Evolutionary conservation across 2,113 vertebrate species (phyloP), one percentile per base, ranked within the genome.

Genomic region (Scartelaos histophorus): DNA sequence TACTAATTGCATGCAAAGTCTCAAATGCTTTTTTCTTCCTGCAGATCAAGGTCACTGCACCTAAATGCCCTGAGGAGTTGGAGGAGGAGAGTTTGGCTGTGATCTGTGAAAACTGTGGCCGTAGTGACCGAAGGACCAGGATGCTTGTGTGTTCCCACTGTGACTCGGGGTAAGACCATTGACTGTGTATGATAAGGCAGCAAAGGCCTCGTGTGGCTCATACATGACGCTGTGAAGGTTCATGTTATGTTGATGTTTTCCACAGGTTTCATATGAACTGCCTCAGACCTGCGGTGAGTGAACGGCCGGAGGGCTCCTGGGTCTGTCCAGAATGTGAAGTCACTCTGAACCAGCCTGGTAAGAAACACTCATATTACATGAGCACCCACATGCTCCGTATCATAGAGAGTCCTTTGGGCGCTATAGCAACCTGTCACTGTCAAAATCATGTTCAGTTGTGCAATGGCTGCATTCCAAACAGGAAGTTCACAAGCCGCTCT

Each of bases 61-160:
- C 9, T 17, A 82, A 11, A 46, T 67, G 25, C 3, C 35, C 62
- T 1, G 75, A 70, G 0, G 71, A 45, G 56, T 22, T 58, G 7
- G 86, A 82, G 7, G 78, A 76, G 38, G 47, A 16, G n/a, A 4
- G 38, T 35, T 29, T 21, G 1, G 24, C 38, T 1, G 67, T 84
- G n/a, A 54, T 83, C 67, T 92, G 89, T 70, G 88, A 90, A 25
- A 75, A 79, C 56, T 91, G 89, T 87, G 89, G 85, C 51, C 83
- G 85, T 19, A 83, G 82, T 11, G 81, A 88, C 73, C 71, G 60
- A 10, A 67, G 72, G 29, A 78, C 76, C 62, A 73, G 12, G 21
- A 75, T 90, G 58, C 54, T 89, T 0, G 24, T 88, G 62, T 89
- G 90, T 66, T 54, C 2, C 13, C 53, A 13, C 15, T 91, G 90